Evolutionary conservation across 1,140 invertebrate species (phyloP).

Genomic region (Ostrea denselamellosa): DNA sequence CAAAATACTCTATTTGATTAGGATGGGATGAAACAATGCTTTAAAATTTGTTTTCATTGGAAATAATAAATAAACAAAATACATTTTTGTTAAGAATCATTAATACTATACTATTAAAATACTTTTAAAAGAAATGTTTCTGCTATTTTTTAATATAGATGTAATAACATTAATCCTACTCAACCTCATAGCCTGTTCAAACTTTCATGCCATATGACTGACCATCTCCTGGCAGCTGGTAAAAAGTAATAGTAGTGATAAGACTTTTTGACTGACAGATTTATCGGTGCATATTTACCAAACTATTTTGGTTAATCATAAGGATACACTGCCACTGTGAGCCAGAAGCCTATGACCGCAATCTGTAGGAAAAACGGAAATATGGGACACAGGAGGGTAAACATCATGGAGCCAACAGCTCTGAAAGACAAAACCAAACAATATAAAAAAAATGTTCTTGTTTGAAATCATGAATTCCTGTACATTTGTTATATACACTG

Average conservation of each 20-base stretch:
- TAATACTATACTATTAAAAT: too few species aligned
- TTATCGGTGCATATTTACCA: not conserved
- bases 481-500: not conserved
- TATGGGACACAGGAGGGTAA: conserved; percentile 93
- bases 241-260: not conserved
- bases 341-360: conserved; percentile 85
- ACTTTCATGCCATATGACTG: too few species aligned
- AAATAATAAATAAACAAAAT: too few species aligned
- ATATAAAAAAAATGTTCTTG: not conserved
- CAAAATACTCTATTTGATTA: too few species aligned
- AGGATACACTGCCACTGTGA: conserved; percentile 83
- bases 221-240: conserved; percentile 22
- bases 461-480: not conserved
- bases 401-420: conserved; percentile 82
- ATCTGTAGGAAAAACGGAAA: conserved; percentile 92
- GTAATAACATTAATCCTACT: too few species aligned
- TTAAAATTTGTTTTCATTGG: too few species aligned
- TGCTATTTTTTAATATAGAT: too few species aligned
- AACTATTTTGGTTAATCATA: not conserved
- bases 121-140: too few species aligned
- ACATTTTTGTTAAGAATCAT: too few species aligned
- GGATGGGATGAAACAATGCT: too few species aligned
- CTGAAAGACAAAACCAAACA: conserved; percentile 38
- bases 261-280: not conserved
- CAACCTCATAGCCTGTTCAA: too few species aligned